Evolutionary conservation across 2,888 invertebrate genomes (phyloP), one percentile per base, ranked within the genome.

Genomic region (Omphaloscelis lunosa): DNA sequence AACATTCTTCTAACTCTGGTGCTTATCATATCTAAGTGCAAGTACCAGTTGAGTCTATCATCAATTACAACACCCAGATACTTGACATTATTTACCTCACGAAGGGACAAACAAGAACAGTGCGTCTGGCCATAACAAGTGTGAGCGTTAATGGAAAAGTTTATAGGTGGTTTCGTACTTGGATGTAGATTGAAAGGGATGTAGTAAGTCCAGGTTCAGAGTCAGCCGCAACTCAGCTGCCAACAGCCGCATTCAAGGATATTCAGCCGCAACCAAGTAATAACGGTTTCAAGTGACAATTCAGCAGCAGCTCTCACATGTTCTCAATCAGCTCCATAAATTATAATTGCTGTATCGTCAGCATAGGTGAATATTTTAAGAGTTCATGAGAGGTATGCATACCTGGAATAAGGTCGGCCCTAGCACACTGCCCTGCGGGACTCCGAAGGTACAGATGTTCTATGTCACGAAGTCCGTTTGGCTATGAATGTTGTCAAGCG

Each of bases 1-100:
- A 62, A 23, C 34, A 62, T 39, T 62, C 34, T 62, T 62, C n/a
- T 62, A 62, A 61, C 61, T 29, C n/a, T n/a, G n/a, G n/a, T n/a
- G n/a, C n/a, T n/a, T n/a, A n/a, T n/a, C n/a, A n/a, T n/a, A n/a
- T n/a, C n/a, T n/a, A n/a, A n/a, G n/a, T n/a, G n/a, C n/a, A n/a
- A n/a, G n/a, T n/a, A n/a, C 17, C 23, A 61, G 8, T 61, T 9
- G 3, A 17, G 61, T 29, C 27, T 29, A 1, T 8, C 8, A 51
- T 51, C 51, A 20, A 51, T 51, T 20, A 51, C 51, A 20, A n/a
- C n/a, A 20, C 29, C 29, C 23, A 61, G 23, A 23, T 65, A 41
- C 41, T n/a, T n/a, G n/a, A n/a, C n/a, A n/a, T n/a, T n/a, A n/a
- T n/a, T n/a, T n/a, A n/a, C n/a, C n/a, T n/a, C n/a, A n/a, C n/a